Evolutionary conservation across 2,797 vertebrate species (phyloP), one percentile per base, ranked within the genome.

Genomic region (Eidolon dupreanum): DNA sequence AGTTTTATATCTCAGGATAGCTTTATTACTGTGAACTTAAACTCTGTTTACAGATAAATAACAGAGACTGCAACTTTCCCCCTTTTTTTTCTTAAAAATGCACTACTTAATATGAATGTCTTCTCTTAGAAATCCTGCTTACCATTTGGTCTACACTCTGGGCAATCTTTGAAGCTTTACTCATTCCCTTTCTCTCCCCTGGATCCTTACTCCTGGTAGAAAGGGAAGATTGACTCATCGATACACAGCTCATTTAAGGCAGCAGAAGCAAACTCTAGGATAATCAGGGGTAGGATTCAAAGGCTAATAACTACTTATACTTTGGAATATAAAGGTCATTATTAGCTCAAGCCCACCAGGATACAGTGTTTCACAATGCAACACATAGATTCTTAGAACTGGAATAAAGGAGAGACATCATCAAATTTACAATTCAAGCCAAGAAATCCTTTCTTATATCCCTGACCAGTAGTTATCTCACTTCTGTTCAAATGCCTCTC

Each of bases 271-370:
- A 61, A 57, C 41, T 55, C 8, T 75, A 46, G 33, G 61, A 59
- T 91, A 68, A 75, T 66, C 63, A 79, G 43, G 81, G 70, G 61
- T 77, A 11, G 13, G 57, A 71, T 92, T 94, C 66, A 90, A 96
- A 82, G 49, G 63, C 79, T 88, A 8, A 8, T 38, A 70, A 38
- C 43, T 43, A 6, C 53, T 90, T 88, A 70, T 22, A 31, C 38
- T 91, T 97, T 97, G 95, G 95, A 90, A 86, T 94, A 66, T 97
- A 38, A 53, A n/a, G 83, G 75, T 94, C 81, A 91, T 85, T 38
- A 71, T 79, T 38, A 61, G 70, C 94, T 97, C 63, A 96, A 77
- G 89, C 92, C 96, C 65, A 96, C 53, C n/a, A 78, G 49, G 86
- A 59, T 75, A 49, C 1, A 90, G 53, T 81, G 43, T 24, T 88